Base-by-base conservation (phyloP, 1,140 invertebrate species). In the Hypothenemus hampei region DNA sequence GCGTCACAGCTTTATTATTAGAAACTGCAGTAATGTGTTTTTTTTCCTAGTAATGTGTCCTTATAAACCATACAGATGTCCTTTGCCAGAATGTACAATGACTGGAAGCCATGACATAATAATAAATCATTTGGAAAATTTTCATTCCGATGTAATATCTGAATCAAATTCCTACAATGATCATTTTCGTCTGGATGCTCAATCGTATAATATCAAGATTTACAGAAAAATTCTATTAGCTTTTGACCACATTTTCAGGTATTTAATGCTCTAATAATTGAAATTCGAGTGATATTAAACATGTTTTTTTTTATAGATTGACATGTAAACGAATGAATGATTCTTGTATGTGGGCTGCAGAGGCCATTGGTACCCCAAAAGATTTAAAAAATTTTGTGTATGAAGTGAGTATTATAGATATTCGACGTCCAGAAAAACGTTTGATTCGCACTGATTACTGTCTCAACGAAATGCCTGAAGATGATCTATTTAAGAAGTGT, bases 401-500 rank as follows among this genome's bases (percentile, higher is more conserved):
- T 43, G 61, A 66, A 48, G 56, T 66, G 22, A 58, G 54, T 8
- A 57, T 66, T 15, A 58, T 63, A 16, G 63, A 66, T 51, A 51
- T 58, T 26, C 57, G 57, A 10, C 58, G 60, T 33, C 57, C 61
- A n/a, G 57, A 65, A 26, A 59, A 62, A 29, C 58, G 60, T 37
- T 22, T 66, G 22, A 65, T 63, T 13, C 51, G 59, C 19, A 60
- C 58, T 8, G 63, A 66, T 54, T 51, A 65, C 11, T 66, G 65
- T 54, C 56, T 65, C 13, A 63, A 59, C 39, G 58, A 65, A 46
- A 63, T 60, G 23, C 55, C 57, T 22, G 48, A 53, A 31, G 63
- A 65, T 16, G 61, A 63, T 18, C 39, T 66, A 39, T 63, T 66
- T 51, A 65, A 65, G 45, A 60, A 58, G 49, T 65, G 63, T 40